phyloP scores from a whole-genome alignment of 2,888 invertebrate genomes.

The Plebejus anna region DNA sequence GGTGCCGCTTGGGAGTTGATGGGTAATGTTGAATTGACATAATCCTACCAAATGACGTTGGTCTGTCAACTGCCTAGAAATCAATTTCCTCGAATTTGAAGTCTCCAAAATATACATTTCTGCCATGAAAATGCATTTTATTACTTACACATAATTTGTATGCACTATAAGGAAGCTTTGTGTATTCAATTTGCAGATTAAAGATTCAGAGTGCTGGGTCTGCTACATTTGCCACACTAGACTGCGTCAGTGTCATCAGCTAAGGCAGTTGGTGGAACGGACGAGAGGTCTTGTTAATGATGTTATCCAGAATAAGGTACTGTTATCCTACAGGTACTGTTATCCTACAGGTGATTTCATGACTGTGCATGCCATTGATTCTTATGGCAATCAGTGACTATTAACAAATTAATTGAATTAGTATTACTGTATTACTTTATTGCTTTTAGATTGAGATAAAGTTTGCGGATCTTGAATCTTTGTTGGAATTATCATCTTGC shows the following conservation, averaged over 20 bases:
- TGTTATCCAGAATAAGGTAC: not conserved
- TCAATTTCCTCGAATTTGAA: no score
- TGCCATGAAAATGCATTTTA: no score
- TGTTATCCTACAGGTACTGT: not conserved
- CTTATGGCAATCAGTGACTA: no score
- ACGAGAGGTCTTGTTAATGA: not conserved
- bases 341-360: not conserved
- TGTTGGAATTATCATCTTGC: not conserved
- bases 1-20: no score
- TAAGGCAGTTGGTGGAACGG: not conserved
- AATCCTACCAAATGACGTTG: no score
- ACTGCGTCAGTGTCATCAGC: not conserved
- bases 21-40: no score
- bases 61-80: no score
- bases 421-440: not conserved
- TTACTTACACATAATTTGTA: no score
- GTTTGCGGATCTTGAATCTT: not conserved
- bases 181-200: not conserved
- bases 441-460: conserved; percentile 8
- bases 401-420: no score
- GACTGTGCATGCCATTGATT: no score
- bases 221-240: conserved; percentile 7
- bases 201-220: not conserved
- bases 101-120: no score
- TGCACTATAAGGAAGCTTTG: not conserved